Conservation (phyloP, 2,888 invertebrate species). For the Linnaemya tessellans region DNA sequence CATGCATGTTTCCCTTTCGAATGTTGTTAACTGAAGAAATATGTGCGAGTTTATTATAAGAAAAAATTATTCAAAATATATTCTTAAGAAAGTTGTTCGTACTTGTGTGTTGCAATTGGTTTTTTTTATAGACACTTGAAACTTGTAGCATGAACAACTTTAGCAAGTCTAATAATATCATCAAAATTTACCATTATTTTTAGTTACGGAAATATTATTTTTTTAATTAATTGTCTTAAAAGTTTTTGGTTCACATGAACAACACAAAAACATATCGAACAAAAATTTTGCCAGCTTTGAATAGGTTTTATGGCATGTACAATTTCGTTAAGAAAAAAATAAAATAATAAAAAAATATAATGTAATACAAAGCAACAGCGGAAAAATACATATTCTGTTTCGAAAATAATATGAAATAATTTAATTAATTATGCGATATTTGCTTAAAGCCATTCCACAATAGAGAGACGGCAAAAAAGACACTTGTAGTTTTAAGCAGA, state of each 20-base stretch:
- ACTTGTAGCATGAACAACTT: conserved; percentile 13
- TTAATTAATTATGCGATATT: conserved; percentile 53
- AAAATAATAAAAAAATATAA: conserved; percentile 1
- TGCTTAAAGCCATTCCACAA: conserved; percentile 40
- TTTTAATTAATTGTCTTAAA: conserved; percentile 30
- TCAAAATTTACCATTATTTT: conserved; percentile 17
- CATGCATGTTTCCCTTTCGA: background rate
- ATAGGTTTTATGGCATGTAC: conserved; percentile 25
- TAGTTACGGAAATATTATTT: conserved; percentile 44
- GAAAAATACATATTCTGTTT: conserved; percentile 38
- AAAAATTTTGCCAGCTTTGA: conserved; percentile 16
- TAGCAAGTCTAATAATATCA: background rate
- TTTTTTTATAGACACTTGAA: conserved; percentile 4
- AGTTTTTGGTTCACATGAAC: conserved; percentile 38
- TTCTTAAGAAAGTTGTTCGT: conserved; percentile 34
- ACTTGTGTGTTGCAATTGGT: background rate
- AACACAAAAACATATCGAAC: conserved; percentile 8
- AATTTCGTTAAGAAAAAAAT: conserved; percentile 6
- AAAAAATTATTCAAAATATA: conserved; percentile 13
- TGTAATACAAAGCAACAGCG: conserved; percentile 18
- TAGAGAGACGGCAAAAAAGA: conserved; percentile 12
- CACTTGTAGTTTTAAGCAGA: conserved; percentile 33
- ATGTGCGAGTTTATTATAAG: background rate
- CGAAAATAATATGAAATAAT: conserved; percentile 35
- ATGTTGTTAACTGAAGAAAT: background rate